Conservation (phyloP, 1,140 invertebrate genomes). For the Diachasmimorpha longicaudata region DNA sequence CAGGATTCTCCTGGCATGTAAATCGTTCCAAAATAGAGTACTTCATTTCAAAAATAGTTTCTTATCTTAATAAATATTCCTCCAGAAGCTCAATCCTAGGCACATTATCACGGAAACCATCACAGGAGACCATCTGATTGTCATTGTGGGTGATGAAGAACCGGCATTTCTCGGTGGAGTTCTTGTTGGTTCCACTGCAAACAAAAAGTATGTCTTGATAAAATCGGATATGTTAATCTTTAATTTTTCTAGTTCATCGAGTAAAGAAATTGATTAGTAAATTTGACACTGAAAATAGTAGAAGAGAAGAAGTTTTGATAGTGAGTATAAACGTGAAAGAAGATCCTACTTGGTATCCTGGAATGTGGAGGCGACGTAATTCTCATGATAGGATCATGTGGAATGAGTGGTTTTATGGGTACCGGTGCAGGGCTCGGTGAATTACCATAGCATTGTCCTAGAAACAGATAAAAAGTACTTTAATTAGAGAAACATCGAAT, state of each 20-base stretch:
- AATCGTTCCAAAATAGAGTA: background rate
- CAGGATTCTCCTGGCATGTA: background rate
- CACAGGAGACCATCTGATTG: background rate
- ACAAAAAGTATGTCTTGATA: too few species aligned
- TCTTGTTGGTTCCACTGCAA: conserved; percentile 27
- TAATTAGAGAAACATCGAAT: conserved; percentile 13
- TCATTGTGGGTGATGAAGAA: conserved; percentile 26
- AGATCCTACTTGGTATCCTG: conserved; percentile 33
- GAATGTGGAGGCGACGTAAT: conserved; percentile 42
- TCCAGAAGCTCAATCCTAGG: background rate
- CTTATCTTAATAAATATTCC: background rate
- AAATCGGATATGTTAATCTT: too few species aligned
- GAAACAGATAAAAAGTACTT: conserved; percentile 23
- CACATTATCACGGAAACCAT: background rate
- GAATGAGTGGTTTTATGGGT: conserved; percentile 43
- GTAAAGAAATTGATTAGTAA: too few species aligned
- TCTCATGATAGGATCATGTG: conserved; percentile 49
- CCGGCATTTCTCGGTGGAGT: conserved; percentile 35
- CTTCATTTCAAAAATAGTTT: background rate
- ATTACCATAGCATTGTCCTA: conserved; percentile 60
- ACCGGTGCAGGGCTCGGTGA: conserved; percentile 58
- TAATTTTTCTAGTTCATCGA: too few species aligned
- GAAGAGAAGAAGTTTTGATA: background rate
- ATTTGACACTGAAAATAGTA: background rate
- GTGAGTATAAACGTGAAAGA: background rate